Base-by-base conservation (phyloP, 2,797 vertebrate genomes). In the Manis javanica region DNA sequence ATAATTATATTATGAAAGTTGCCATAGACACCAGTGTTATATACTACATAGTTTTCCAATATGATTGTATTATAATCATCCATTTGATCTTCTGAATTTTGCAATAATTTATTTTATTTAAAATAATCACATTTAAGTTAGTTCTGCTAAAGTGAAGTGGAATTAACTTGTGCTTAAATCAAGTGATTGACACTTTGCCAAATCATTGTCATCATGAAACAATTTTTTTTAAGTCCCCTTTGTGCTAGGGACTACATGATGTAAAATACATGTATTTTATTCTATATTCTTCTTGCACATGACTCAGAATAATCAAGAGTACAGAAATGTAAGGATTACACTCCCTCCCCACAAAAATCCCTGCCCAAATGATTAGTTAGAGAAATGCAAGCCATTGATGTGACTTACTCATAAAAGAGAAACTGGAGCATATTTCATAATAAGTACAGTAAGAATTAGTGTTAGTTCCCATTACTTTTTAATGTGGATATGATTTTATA, bases 91-190 rank as follows among this genome's bases (percentile, higher is more conserved):
- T 90, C 64, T 57, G n/a, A 57, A 68, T 86, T 81, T 90, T 72
- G 13, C 1, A 77, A 71, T n/a, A 49, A 66, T 42, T 59, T 77
- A 21, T 63, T 86, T 94, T 61, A 72, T 87, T 90, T 82, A 29
- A 94, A 83, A 55, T 23, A 29, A 91, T 71, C 42, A 51, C 19
- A 83, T 79, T 75, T 69, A 88, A 92, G 84, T 77, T 86, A 59
- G 55, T 75, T 93, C 49, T 74, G 51, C 46, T 83, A 37, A 46
- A 23, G 42, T 68, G 23, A 90, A 77, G 53, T 81, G 57, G 23
- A 83, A 88, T 97, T 94, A 87, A 19, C 57, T 84, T 24, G 12
- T 77, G 18, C 34, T 91, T 91, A 87, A 95, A 87, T 88, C 57
- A 95, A 89, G 82, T 91, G 90, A 71, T 42, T 81, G 21, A 34